Evolutionary conservation across 1,140 invertebrate genomes (phyloP).

Genomic region (Cardiocondyla obscurior): DNA sequence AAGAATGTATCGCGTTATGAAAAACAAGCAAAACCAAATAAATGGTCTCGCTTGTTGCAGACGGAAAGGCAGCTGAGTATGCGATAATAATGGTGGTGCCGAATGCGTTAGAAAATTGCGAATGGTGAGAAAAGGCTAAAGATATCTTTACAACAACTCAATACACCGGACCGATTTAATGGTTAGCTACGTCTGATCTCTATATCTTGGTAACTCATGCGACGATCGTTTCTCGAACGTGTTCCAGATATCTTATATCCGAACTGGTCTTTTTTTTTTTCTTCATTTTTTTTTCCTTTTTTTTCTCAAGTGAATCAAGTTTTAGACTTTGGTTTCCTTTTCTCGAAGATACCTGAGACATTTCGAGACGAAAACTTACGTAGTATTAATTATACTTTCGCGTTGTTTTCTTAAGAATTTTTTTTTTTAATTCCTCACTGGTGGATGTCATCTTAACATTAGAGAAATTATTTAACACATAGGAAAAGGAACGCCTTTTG

Average conservation of each 20-base stretch:
- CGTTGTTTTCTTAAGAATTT: neutral
- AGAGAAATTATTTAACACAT: neutral
- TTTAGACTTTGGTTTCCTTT: neutral
- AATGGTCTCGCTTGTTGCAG: conserved; percentile 3
- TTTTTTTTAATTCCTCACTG: neutral
- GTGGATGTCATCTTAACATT: neutral
- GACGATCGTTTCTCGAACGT: conserved; percentile 35
- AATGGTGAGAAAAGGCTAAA: conserved; percentile 68
- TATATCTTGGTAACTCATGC: conserved; percentile 54
- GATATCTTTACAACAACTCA: conserved; percentile 78
- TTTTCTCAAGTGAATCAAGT: neutral
- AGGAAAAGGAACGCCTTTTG: too few relatives aligned
- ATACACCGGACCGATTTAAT: conserved; percentile 74
- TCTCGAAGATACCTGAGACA: neutral
- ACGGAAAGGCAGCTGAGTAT: neutral
- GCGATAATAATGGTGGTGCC: conserved; percentile 19
- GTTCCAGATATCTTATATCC: neutral
- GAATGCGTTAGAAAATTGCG: conserved; percentile 60
- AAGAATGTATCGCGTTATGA: conserved; percentile 30
- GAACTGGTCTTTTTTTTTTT: neutral
- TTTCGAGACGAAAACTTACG: neutral
- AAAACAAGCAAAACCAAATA: conserved; percentile 37
- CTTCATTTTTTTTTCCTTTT: neutral
- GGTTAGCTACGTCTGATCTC: conserved; percentile 70
- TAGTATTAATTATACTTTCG: neutral